A percentile compares a stretch with the other conserved stretches of the same genome.
phyloP scores from a whole-genome alignment of 2,797 vertebrate genomes.

The Cynopterus sphinx region DNA sequence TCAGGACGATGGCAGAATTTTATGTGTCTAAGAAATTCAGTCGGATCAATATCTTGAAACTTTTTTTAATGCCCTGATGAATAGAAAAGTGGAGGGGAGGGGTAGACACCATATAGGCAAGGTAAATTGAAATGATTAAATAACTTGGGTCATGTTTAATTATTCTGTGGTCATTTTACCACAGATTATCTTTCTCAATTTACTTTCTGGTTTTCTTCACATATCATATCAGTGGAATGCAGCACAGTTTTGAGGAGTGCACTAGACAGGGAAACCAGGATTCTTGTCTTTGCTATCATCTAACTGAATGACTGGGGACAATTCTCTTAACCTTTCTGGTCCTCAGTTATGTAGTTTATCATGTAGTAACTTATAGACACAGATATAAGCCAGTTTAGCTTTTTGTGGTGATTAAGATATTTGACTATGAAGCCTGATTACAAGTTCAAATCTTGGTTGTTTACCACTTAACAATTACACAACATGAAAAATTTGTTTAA shows the following conservation, averaged over 20 bases:
- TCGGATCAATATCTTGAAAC: background rate
- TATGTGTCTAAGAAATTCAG: background rate
- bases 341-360: background rate
- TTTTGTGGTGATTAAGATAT: background rate
- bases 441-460: background rate
- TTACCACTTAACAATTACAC: background rate
- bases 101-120: background rate
- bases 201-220: slow-evolving; percentile 4
- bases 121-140: slow-evolving; percentile 12
- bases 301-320: background rate
- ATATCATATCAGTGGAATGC: background rate
- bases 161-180: slow-evolving; percentile 38
- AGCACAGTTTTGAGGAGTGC: background rate
- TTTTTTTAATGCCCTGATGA: background rate
- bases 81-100: background rate
- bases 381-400: background rate
- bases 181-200: slow-evolving; percentile 22
- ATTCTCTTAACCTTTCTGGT: background rate
- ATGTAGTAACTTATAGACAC: background rate
- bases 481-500: background rate
- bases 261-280: background rate
- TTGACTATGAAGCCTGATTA: background rate
- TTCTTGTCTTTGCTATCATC: background rate
- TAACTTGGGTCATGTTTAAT: slow-evolving; percentile 23
- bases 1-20: slow-evolving; percentile 34